Base-by-base conservation (phyloP, 2,888 invertebrate genomes). In the Macrophya annulata region DNA sequence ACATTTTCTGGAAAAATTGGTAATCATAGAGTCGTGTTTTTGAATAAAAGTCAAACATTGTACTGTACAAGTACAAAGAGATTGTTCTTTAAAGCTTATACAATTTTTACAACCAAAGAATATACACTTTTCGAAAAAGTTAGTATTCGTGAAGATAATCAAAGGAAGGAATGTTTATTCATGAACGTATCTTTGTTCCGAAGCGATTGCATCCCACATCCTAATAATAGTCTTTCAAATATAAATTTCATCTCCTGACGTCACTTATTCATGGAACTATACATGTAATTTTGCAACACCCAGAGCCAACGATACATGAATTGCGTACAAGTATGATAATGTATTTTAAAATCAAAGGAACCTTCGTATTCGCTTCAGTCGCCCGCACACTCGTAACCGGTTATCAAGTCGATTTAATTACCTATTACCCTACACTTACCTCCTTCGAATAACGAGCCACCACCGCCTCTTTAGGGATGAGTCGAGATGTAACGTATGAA, bases 371-470 rank as follows among this genome's bases (percentile, higher is more conserved):
- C 77, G 77, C 51, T 31, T 31, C 8, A 17, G 17, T 55, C 77
- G 55, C 25, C n/a, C 43, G 45, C 43, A n/a, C 51, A 51, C 31
- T 51, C 9, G 77, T n/a, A 51, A 55, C 55, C 37, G 37, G 77
- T 77, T 51, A 77, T 9, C 17, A 37, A 77, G 12, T n/a, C 45
- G 51, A 77, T 77, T 77, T 77, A 77, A 77, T 77, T 77, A 77
- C 77, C 55, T 51, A 77, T 77, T 77, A 77, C 37, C 72, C 31
- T 43, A 43, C 72, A 72, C n/a, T 72, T 43, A 31, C n/a, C 72
- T 43, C 17, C 72, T 43, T 40, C 43, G 31, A 48, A 25, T 76
- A 76, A 76, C 76, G 76, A 76, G 76, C 51, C 15, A 6, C 21
- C 6, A 77, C 51, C 51, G 51, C 55, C n/a, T 51, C 31, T 31